Conservation (phyloP, 2,113 vertebrate genomes). For the Xiphias gladius region DNA sequence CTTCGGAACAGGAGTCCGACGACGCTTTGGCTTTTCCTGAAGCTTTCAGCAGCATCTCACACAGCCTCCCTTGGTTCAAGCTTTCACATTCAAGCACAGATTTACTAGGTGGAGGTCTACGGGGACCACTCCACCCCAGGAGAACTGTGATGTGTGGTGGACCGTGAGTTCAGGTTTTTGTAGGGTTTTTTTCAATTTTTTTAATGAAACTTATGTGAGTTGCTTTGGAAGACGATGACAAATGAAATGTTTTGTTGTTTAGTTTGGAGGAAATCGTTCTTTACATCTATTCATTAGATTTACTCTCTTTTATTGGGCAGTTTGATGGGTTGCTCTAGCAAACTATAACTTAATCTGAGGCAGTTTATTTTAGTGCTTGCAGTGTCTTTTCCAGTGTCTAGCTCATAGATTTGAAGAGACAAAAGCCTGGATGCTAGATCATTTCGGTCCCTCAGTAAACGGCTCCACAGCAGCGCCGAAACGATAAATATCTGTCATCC, state of each 20-base stretch:
- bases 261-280: not conserved
- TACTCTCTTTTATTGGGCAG: not conserved
- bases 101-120: no score
- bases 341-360: not conserved
- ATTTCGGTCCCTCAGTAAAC: not conserved
- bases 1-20: not conserved
- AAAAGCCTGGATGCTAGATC: not conserved
- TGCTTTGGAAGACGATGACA: not conserved
- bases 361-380: not conserved
- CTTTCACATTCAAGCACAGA: no score
- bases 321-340: not conserved
- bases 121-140: no score
- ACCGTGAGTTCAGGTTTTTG: no score
- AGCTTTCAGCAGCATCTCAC: no score
- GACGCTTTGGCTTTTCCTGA: no score
- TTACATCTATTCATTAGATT: not conserved
- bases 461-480: conserved; percentile 9
- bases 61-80: no score
- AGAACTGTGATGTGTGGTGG: no score
- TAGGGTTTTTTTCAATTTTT: no score
- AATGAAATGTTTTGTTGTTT: not conserved
- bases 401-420: not conserved
- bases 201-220: not conserved
- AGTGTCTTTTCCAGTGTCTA: not conserved
- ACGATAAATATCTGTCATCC: conserved; percentile 33